These are phyloP conservation scores for Fragum whitleyi DNA, from an alignment of 2,888 invertebrate species.

Conservation along the genomic window DNA sequence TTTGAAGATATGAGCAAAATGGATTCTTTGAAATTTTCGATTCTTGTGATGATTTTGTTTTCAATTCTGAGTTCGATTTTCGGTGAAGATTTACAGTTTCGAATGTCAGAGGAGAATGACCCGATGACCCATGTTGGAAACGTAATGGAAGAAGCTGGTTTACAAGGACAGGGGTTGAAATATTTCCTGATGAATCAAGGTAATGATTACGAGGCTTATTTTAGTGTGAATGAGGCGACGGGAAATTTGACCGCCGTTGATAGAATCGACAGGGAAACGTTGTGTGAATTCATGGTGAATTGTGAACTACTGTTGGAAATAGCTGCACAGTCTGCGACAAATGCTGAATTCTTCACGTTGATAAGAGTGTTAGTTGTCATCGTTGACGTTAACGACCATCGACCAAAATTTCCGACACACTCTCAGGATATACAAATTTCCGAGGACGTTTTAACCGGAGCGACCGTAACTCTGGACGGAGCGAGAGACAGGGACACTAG, in stretches of 20 bases:
- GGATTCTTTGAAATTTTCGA: not conserved
- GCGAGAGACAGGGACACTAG: constrained; percentile 71
- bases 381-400: constrained; percentile 78
- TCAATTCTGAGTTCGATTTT: not conserved
- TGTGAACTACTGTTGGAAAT: constrained; percentile 64
- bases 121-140: constrained; percentile 69
- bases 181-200: constrained; percentile 50
- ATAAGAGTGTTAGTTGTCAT: constrained; percentile 70
- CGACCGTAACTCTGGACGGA: constrained; percentile 65
- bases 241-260: constrained; percentile 62
- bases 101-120: constrained; percentile 67
- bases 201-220: constrained; percentile 50
- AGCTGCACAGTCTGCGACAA: constrained; percentile 63
- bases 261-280: constrained; percentile 65
- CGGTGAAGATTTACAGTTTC: constrained; percentile 48
- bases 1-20: not conserved
- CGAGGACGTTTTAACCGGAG: constrained; percentile 65
- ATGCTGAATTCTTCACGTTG: constrained; percentile 70
- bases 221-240: constrained; percentile 58
- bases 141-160: constrained; percentile 61
- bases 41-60: not conserved
- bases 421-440: constrained; percentile 58
- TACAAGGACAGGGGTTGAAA: constrained; percentile 53
- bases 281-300: constrained; percentile 63
- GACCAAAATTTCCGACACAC: constrained; percentile 69